phyloP scores from a whole-genome alignment of 2,797 vertebrate species.

The Rhinichthys osculus region DNA sequence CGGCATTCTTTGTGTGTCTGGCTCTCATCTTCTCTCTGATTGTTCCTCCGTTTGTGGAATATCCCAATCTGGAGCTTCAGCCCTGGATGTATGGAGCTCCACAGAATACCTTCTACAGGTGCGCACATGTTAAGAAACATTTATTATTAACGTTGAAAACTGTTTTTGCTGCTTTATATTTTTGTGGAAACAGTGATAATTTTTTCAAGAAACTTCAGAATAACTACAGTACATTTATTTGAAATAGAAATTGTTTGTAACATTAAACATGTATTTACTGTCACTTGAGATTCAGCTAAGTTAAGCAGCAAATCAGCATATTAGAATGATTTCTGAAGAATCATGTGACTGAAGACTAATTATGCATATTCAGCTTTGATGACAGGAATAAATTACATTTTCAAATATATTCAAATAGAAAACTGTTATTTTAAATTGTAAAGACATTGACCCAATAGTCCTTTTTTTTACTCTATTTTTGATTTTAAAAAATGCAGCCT shows the following conservation, averaged over 20 bases:
- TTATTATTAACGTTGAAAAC: too few relatives aligned
- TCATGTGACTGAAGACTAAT: neutral
- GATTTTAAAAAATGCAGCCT: neutral
- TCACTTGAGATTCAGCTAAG: too few relatives aligned
- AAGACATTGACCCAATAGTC: neutral
- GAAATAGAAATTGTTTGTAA: too few relatives aligned
- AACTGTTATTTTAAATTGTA: neutral
- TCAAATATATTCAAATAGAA: neutral
- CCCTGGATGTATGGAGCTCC: slow-evolving; percentile 94
- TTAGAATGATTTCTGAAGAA: neutral
- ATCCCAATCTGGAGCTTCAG: slow-evolving; percentile 92
- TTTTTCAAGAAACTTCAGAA: too few relatives aligned
- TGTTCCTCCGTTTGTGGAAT: slow-evolving; percentile 91
- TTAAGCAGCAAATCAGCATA: neutral
- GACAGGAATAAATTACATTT: neutral
- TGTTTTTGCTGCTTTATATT: too few relatives aligned
- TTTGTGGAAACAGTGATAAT: too few relatives aligned
- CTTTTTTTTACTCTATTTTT: neutral
- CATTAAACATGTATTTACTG: too few relatives aligned
- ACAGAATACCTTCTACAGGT: slow-evolving; percentile 96
- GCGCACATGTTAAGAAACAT: slow-evolving; percentile 37
- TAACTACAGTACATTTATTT: too few relatives aligned
- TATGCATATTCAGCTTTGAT: neutral
- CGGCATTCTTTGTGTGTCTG: slow-evolving; percentile 93
- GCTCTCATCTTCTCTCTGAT: slow-evolving; percentile 96